Conservation (phyloP, 2,888 invertebrate genomes). For the Nephrotoma guestfalica region DNA sequence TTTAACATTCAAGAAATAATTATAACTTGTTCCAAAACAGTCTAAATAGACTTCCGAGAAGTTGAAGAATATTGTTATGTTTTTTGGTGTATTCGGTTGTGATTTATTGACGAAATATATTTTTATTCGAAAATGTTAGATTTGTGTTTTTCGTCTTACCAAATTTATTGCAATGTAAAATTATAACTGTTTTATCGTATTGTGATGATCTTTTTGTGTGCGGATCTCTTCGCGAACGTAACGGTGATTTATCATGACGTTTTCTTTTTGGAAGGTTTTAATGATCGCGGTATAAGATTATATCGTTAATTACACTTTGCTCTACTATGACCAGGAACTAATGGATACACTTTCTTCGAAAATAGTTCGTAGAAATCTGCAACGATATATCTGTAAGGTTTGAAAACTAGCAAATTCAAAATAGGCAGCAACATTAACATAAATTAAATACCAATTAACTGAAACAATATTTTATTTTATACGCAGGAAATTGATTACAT, state of each 20-base stretch:
- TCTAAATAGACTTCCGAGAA: background rate
- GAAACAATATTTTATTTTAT: background rate
- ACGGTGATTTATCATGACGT: background rate
- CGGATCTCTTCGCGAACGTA: background rate
- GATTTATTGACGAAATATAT: background rate
- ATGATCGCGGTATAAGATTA: background rate
- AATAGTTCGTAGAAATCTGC: no score
- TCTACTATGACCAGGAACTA: background rate
- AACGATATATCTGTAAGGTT: no score
- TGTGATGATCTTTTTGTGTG: background rate
- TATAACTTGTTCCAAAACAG: background rate
- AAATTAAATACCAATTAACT: background rate
- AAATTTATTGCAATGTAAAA: background rate
- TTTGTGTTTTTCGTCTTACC: background rate
- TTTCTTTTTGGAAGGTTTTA: background rate
- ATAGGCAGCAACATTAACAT: no score
- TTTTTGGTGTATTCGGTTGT: background rate
- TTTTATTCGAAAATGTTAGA: background rate
- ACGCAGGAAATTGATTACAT: background rate
- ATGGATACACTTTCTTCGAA: background rate
- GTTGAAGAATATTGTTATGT: background rate
- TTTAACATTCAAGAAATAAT: background rate
- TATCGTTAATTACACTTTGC: background rate
- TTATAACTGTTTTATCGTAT: background rate
- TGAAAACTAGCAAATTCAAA: no score